Percentiles rank a stretch among this genome's conserved stretches.
These are phyloP conservation scores for Lordiphosa collinella DNA, from an alignment of 1,140 invertebrate species.

Conservation along the genomic window DNA sequence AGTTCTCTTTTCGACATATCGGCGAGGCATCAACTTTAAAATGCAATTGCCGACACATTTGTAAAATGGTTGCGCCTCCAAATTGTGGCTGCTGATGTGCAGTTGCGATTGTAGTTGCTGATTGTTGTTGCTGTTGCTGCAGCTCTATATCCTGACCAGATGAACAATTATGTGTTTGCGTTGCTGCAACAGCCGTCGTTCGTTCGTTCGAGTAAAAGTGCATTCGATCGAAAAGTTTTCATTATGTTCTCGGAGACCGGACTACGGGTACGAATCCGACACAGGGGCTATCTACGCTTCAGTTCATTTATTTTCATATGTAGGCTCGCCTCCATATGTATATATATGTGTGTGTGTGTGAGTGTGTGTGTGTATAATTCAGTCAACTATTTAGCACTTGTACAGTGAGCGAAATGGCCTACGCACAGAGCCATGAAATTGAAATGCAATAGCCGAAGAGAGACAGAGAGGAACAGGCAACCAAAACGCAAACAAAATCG, in stretches of 20 bases:
- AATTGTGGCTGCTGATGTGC: constrained; percentile 2
- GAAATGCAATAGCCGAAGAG: constrained; percentile 31
- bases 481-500: constrained; percentile 4
- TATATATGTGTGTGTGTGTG: constrained; percentile 14
- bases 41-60: constrained; percentile 41
- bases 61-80: constrained; percentile 25
- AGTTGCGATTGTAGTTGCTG: constrained; percentile 9
- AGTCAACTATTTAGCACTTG: constrained; percentile 74
- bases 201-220: constrained; percentile 43
- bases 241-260: constrained; percentile 54
- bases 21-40: constrained; percentile 24
- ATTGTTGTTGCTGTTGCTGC: constrained; percentile 28
- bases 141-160: constrained; percentile 46
- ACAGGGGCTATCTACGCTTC: constrained; percentile 61
- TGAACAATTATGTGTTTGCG: constrained; percentile 57
- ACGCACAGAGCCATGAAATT: constrained; percentile 70
- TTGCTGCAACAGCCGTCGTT: constrained; percentile 21
- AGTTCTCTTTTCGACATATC: constrained; percentile 1
- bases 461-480: not conserved
- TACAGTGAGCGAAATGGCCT: constrained; percentile 56
- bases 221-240: constrained; percentile 76
- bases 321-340: not conserved
- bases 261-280: constrained; percentile 2
- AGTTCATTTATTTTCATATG: constrained; percentile 63
- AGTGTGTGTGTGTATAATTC: constrained; percentile 37